Conservation (phyloP, 2,113 vertebrate genomes). For the Brachypodius melanocephalos region DNA sequence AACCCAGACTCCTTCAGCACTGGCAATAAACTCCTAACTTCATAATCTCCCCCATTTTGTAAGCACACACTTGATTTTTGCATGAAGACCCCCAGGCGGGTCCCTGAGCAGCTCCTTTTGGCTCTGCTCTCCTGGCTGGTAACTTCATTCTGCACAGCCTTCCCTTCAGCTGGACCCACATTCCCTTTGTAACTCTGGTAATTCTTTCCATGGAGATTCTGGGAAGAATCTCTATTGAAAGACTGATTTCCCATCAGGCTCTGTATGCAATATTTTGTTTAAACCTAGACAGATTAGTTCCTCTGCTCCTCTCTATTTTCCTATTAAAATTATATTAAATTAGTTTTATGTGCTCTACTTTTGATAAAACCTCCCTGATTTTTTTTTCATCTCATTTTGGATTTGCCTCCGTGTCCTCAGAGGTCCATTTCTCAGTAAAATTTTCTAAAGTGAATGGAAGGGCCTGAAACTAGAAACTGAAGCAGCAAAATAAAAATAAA, state of each 20-base stretch:
- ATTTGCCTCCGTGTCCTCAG: background rate
- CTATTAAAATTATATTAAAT: constrained; percentile 50
- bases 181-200: background rate
- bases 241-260: constrained; percentile 33
- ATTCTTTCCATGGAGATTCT: background rate
- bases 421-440: background rate
- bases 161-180: background rate
- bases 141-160: background rate
- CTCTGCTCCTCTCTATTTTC: constrained; percentile 43
- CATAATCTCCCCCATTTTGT: background rate
- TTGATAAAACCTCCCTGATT: constrained; percentile 2
- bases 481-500: background rate
- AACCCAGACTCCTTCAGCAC: background rate
- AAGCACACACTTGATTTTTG: background rate
- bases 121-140: background rate
- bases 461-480: background rate
- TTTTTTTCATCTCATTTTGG: background rate
- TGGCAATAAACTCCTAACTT: background rate
- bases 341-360: constrained; percentile 40
- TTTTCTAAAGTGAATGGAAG: background rate
- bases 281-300: constrained; percentile 26
- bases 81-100: background rate
- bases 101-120: background rate
- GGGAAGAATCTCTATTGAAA: background rate
- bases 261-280: constrained; percentile 26